Evolutionary conservation across 2,888 invertebrate genomes (phyloP), one percentile per base, ranked within the genome.

Genomic region (Polydrusus cervinus): DNA sequence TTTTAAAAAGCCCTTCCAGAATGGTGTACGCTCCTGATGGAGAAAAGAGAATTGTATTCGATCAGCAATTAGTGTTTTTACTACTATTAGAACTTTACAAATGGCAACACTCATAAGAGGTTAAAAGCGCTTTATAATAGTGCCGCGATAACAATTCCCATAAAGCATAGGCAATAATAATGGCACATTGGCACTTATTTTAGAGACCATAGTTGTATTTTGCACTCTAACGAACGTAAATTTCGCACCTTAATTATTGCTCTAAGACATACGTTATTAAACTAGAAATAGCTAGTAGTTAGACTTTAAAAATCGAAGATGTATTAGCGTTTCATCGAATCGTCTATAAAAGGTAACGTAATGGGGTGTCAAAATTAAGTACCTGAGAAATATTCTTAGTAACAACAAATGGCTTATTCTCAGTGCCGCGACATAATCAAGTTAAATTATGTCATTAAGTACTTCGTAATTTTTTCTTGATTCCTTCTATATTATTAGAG

Each of bases 121-220:
- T 71, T 75, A 71, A 75, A 67, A 75, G 67, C 70, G 53, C 53
- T 71, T 62, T 65, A 71, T 66, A 53, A 72, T 77, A 71, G 74
- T 74, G 66, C 75, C 72, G 66, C 57, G 71, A 77, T 67, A 77
- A 77, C 74, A 74, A 77, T 74, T 77, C 77, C 71, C 77, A 77
- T 77, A 77, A 77, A 77, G 55, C 71, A 77, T 77, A 60, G 61
- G 53, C 71, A 74, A 74, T 71, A 77, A 77, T 77, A 77, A 77
- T 77, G 77, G 71, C 67, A 66, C 61, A 67, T 71, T 75, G 67
- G 71, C 68, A 71, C 75, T 75, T 75, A 71, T 75, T 75, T 68
- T 67, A 69, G 69, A 69, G 68, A 11, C 38, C 38, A 55, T 40
- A 65, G 66, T 71, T 62, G 75, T 70, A 67, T 71, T 75, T 77